phyloP scores from a whole-genome alignment of 1,140 invertebrate genomes.

The Brachionus sp. region DNA sequence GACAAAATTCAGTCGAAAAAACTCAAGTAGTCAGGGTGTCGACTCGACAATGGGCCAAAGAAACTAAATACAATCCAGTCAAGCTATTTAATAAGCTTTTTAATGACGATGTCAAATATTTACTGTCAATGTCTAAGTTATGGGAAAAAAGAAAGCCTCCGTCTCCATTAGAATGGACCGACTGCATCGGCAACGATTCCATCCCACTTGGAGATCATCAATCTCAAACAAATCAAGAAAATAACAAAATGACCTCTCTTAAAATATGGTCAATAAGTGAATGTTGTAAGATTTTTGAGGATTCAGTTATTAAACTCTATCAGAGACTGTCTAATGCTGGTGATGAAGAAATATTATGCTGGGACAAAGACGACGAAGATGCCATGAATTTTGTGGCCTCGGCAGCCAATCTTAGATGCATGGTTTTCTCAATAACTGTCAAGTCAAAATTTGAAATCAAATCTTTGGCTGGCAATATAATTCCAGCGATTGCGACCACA shows the following conservation, averaged over 20 bases:
- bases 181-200: neutral
- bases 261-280: conserved; percentile 51
- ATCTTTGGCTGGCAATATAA: conserved; percentile 96
- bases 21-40: conserved; percentile 72
- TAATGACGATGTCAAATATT: conserved; percentile 87
- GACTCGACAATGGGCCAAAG: conserved; percentile 83
- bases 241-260: neutral
- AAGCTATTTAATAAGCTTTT: conserved; percentile 71
- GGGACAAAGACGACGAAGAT: conserved; percentile 93
- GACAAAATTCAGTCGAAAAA: conserved; percentile 60
- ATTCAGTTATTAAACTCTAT: conserved; percentile 69
- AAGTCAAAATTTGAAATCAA: conserved; percentile 91
- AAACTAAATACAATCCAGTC: conserved; percentile 75
- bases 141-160: conserved; percentile 84
- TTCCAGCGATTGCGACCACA: conserved; percentile 96
- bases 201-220: neutral
- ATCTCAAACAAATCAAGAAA: neutral
- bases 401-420: conserved; percentile 83
- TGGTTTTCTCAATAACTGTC: conserved; percentile 82
- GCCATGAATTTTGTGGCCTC: conserved; percentile 94
- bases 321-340: conserved; percentile 59
- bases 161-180: conserved; percentile 61
- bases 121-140: conserved; percentile 87
- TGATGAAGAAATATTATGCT: conserved; percentile 71
- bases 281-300: conserved; percentile 72